These are phyloP conservation scores for Campylorhamphus procurvoides DNA, from an alignment of 2,113 vertebrate species.

Conservation along the genomic window DNA sequence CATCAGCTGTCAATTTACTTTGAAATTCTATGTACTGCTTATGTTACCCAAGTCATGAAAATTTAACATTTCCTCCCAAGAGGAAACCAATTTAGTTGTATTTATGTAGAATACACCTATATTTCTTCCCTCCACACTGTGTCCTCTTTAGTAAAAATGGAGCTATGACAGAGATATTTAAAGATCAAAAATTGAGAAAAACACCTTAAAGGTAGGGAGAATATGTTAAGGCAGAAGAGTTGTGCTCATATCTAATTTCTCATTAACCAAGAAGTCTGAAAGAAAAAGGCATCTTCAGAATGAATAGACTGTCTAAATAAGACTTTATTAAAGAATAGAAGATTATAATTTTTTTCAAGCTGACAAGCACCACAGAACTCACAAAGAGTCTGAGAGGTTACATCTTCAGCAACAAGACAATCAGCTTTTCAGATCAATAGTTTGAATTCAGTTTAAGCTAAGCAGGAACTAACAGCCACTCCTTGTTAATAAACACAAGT, in stretches of 20 bases:
- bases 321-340: not conserved
- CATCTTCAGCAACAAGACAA: not conserved
- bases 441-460: not conserved
- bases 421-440: not conserved
- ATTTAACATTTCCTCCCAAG: not conserved
- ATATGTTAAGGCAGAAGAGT: not conserved
- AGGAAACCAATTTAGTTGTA: not conserved
- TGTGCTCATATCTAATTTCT: not conserved
- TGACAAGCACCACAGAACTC: not conserved
- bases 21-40: not conserved
- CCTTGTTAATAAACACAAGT: not conserved
- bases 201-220: not conserved
- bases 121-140: not conserved
- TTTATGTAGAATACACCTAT: not conserved
- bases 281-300: not conserved
- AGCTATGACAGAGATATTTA: not conserved
- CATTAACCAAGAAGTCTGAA: not conserved
- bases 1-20: not conserved
- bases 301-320: not conserved
- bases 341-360: not conserved
- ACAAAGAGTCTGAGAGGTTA: not conserved
- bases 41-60: not conserved
- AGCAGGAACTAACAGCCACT: not conserved
- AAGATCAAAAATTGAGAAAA: not conserved
- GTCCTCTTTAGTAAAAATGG: not conserved